Base-by-base conservation (phyloP, 2,888 invertebrate genomes). In the Cabera pusaria region DNA sequence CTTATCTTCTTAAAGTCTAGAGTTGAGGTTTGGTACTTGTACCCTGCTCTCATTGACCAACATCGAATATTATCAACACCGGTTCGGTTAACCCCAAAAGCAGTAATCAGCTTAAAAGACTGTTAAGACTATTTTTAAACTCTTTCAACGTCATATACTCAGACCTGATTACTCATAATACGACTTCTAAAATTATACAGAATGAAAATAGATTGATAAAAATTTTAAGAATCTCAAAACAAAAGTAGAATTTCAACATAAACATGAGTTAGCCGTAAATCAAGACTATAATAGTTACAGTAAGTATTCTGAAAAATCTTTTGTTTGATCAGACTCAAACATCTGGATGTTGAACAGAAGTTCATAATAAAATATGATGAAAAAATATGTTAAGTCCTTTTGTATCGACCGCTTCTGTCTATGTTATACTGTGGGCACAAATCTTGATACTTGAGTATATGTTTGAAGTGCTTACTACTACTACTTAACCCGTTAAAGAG, bases 291-390 rank as follows among this genome's bases (percentile, higher is more conserved):
- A 83, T 83, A 83, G 81, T 83, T 74, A 78, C 68, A 75, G 69
- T 70, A 72, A 75, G 77, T 80, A 78, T 68, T 76, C 74, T 80
- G 78, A 85, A 83, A 80, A 80, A 80, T 82, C 82, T 83, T 85
- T 85, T 86, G 88, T 88, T 87, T 87, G 86, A 87, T 85, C 85
- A 78, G 68, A 76, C 68, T 77, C 65, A 74, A 81, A 85, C 87
- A 86, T 87, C 87, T 87, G 87, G 88, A 86, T 79, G 78, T 72
- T 81, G 79, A 82, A 79, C 86, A 88, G 86, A 83, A 87, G 85
- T 87, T 88, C 86, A 88, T 88, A 86, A 86, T 86, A 86, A 86
- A 85, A 84, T 84, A 86, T 83, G 75, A 82, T 75, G 81, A 87
- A 87, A 84, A 88, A 86, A 85, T 85, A 80, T 77, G 80, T 77